Evolutionary conservation across 2,888 invertebrate species (phyloP), one percentile per base, ranked within the genome.

Genomic region (Plebejus melissa): DNA sequence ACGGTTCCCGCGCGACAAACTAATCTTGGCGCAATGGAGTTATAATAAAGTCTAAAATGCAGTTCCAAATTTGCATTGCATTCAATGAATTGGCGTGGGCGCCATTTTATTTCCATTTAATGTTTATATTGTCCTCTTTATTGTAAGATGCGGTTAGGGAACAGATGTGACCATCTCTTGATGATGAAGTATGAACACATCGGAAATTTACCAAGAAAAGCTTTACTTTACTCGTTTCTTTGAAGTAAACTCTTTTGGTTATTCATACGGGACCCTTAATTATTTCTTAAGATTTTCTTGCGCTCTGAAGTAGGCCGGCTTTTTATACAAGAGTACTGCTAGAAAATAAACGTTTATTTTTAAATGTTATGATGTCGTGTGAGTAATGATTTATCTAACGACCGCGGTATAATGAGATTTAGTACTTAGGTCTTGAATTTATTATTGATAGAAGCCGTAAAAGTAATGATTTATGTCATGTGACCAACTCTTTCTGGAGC

Each of bases 371-470:
- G 3, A 65, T 50, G 72, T 50, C 54, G 32, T 28, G 50, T 72
- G 1, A 32, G 54, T 2, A 72, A 32, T 72, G 46, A 72, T 72
- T 54, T 72, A 72, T 72, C 72, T 54, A 32, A 46, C 50, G 71
- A 13, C 41, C 46, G 71, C 28, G 28, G 46, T 50, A 71, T 50
- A 54, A 72, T 72, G 72, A 54, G 72, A 72, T 72, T 50, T 54
- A 54, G 54, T 54, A 50, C 46, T 50, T 50, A 50, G 54, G 28
- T 50, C 50, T 46, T 13, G 32, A 54, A 16, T 72, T 72, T 72
- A 50, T 71, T 70, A 46, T 16, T 54, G 72, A 65, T 72, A 72
- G 72, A 72, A 54, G 72, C 72, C 72, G 32, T 72, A 72, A 50
- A 72, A 54, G 41, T 54, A 16, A 4, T 36, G 60, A 65, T 65